These are phyloP conservation scores for Rhaphigaster nebulosa DNA, from an alignment of 2,888 invertebrate species.

Conservation along the genomic window DNA sequence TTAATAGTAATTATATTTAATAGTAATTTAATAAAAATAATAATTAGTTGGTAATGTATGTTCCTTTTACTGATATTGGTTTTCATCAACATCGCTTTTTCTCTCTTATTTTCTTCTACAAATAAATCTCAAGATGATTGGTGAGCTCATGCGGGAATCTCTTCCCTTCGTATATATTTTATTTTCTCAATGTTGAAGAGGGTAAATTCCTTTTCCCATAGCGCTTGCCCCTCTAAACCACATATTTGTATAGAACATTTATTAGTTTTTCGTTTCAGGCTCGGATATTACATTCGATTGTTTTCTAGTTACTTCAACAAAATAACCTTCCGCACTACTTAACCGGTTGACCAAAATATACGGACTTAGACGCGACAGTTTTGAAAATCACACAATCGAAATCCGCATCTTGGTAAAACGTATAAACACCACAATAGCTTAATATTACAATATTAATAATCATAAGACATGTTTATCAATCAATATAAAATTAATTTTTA, in stretches of 20 bases:
- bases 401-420: too few relatives aligned
- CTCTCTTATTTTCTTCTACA: background rate
- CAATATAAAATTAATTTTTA: too few relatives aligned
- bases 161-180: background rate
- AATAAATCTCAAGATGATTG: conserved; percentile 26
- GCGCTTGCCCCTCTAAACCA: background rate
- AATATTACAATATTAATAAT: too few relatives aligned
- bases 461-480: too few relatives aligned
- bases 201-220: background rate
- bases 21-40: too few relatives aligned
- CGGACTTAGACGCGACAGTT: too few relatives aligned
- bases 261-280: background rate
- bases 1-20: too few relatives aligned
- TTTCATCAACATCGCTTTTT: background rate
- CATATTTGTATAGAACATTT: background rate
- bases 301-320: background rate
- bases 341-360: background rate
- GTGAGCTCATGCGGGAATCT: background rate
- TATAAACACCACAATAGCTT: too few relatives aligned
- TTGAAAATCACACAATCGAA: too few relatives aligned
- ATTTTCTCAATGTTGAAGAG: background rate
- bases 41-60: background rate
- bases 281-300: background rate
- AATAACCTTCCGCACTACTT: background rate
- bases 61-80: background rate